Evolutionary conservation across 2,888 invertebrate species (phyloP).

Genomic region (Leptopilina syphax): DNA sequence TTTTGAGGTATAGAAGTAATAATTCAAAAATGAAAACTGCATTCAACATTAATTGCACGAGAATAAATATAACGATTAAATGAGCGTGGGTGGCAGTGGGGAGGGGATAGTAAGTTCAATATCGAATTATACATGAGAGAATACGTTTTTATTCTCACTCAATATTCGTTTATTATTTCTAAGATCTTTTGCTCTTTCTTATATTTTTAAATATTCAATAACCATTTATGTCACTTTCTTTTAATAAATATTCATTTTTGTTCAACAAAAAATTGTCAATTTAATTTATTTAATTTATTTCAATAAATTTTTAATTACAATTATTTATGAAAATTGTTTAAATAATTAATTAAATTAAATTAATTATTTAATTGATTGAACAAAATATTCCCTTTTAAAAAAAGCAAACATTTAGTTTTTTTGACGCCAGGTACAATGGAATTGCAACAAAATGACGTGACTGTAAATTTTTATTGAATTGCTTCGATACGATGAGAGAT

Average conservation of each 20-base stretch:
- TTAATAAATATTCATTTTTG: background rate
- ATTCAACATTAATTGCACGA: background rate
- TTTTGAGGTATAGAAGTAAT: background rate
- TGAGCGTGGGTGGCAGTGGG: no score
- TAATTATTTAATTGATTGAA: no score
- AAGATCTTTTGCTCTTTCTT: background rate
- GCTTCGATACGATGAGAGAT: background rate
- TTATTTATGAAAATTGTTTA: no score
- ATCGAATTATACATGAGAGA: background rate
- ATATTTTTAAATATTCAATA: background rate
- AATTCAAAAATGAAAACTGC: constrained; percentile 1
- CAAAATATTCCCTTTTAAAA: no score
- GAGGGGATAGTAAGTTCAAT: background rate
- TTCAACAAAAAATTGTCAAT: no score
- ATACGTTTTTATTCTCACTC: background rate
- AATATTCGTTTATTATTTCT: background rate
- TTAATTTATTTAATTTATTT: no score
- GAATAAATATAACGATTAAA: no score
- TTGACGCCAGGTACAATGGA: no score
- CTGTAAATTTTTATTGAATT: background rate
- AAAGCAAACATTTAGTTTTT: no score
- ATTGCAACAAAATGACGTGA: no score
- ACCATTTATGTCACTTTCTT: background rate
- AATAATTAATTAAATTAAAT: no score
- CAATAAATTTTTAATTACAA: no score